phyloP scores from a whole-genome alignment of 2,797 vertebrate species.

The Lithobates sylvaticus region DNA sequence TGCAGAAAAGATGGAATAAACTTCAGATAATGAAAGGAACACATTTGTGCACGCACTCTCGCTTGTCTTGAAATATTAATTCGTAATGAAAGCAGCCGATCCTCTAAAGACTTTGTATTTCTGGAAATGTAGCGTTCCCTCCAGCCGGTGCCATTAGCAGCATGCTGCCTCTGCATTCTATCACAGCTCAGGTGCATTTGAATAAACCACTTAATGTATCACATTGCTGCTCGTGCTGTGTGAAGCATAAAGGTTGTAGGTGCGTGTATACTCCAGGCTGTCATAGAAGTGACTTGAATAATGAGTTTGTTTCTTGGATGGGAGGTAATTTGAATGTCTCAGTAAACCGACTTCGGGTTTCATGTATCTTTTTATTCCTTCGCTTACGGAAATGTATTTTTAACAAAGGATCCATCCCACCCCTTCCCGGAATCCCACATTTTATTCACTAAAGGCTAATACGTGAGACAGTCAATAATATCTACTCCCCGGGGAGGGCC shows the following conservation, averaged over 20 bases:
- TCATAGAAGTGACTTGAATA: conserved; percentile 16
- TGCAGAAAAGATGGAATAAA: too few relatives aligned
- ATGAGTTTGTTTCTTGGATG: conserved; percentile 21
- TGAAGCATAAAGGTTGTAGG: conserved; percentile 11
- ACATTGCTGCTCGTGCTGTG: conserved; percentile 34
- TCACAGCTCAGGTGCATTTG: conserved; percentile 20
- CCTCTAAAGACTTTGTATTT: too few relatives aligned
- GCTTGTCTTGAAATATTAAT: conserved; percentile 4
- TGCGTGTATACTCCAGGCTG: conserved; percentile 31
- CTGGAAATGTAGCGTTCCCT: not conserved
- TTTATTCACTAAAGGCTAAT: conserved; percentile 10
- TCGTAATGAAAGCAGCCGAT: not conserved
- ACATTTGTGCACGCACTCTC: not conserved
- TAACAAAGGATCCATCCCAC: not conserved
- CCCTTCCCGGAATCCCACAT: conserved; percentile 11
- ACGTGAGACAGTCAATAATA: conserved; percentile 25
- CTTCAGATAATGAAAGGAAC: too few relatives aligned
- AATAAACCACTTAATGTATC: conserved; percentile 48
- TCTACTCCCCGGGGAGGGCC: conserved; percentile 10
- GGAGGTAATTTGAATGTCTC: conserved; percentile 28
- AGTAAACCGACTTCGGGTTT: conserved; percentile 10
- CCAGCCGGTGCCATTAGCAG: not conserved
- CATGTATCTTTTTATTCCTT: not conserved
- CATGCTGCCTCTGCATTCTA: conserved; percentile 17
- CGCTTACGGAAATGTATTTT: not conserved